Percentiles rank a stretch among this genome's conserved stretches.
phyloP scores from a whole-genome alignment of 2,113 vertebrate genomes.

The Mormyrus iriodes region DNA sequence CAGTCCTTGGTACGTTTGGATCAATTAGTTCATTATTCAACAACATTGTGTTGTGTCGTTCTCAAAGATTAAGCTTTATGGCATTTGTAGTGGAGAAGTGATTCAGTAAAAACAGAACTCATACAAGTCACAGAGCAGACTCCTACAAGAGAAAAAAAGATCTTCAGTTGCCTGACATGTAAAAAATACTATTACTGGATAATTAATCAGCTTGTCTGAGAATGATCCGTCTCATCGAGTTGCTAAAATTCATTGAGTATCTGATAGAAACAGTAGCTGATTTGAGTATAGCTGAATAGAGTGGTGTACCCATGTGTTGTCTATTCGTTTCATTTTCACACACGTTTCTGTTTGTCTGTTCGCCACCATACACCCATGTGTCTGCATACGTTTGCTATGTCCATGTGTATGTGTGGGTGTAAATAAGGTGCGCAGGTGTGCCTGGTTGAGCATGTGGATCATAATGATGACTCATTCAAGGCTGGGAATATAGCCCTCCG shows the following conservation, averaged over 20 bases:
- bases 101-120: not conserved
- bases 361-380: not conserved
- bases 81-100: not conserved
- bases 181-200: not conserved
- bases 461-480: slow-evolving; percentile 15
- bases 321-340: not conserved
- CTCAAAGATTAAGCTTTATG: not conserved
- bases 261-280: not conserved
- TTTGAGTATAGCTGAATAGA: not conserved
- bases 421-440: not conserved
- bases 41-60: not conserved
- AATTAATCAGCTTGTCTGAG: not conserved
- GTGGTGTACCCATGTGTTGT: not conserved
- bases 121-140: not conserved
- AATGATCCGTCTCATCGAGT: not conserved
- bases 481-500: slow-evolving; percentile 3
- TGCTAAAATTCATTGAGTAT: not conserved
- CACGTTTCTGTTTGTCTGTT: not conserved
- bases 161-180: not conserved
- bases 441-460: not conserved
- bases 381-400: not conserved
- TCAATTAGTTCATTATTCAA: not conserved
- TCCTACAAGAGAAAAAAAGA: not conserved
- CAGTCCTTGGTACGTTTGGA: not conserved
- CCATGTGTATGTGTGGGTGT: not conserved